Base-by-base conservation (phyloP, 2,797 vertebrate species). In the Acipenser transmontanus region DNA sequence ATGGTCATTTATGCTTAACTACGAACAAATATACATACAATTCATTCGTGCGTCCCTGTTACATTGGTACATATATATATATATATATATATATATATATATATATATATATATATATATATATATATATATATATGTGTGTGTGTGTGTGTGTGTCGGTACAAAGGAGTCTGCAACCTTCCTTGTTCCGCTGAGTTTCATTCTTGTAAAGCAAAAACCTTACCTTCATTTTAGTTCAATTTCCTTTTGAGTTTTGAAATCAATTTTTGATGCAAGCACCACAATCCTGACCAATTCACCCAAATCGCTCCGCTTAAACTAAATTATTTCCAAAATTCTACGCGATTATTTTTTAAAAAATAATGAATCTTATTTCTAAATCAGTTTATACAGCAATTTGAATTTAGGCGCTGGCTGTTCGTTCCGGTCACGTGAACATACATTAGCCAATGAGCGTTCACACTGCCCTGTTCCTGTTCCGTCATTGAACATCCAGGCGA, bases 401-500 rank as follows among this genome's bases (percentile, higher is more conserved):
- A 98, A 98, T 96, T 97, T 93, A 96, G 94, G 96, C 95, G 88
- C 88, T 74, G 71, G 80, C 70, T 70, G 62, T 20, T 71, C 66
- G 51, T 71, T 72, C 47, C 57, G 11, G 0, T 86, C 90, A 95
- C 86, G 80, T 95, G 91, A 66, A 11, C 2, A 0, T 2, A 1
- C 1, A 17, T 0, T n/a, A 50, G 0, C 88, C 89, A 90, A 82
- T 88, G 51, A n/a, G 6, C 8, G 47, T 0, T 12, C 14, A 8
- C 6, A 65, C n/a, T 7, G 7, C 12, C 1, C 8, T 12, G 11
- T 57, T n/a, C 1, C n/a, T 1, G 2, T 34, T 13, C n/a, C 9
- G 1, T 20, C 6, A 2, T 34, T 34, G 34, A 34, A 34, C 34
- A 4, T 34, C 34, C 2, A 34, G 0, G 9, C 6, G 1, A 56